Conservation (phyloP, 2,113 vertebrate genomes). For the Morone chrysops region DNA sequence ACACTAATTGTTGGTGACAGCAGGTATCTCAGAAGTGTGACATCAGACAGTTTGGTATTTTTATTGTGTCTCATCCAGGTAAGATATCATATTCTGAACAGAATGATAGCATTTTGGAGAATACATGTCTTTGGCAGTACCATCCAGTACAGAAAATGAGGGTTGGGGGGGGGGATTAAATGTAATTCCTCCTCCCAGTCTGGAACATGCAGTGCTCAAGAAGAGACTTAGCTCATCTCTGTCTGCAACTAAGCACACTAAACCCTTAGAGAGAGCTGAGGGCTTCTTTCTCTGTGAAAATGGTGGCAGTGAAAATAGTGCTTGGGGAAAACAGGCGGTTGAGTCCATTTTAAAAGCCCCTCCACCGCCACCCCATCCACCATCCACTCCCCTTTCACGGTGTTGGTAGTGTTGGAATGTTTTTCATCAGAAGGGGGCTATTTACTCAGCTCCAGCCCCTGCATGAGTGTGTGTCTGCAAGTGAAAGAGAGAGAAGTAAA, state of each 20-base stretch:
- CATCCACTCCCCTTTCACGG: constrained; percentile 60
- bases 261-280: constrained; percentile 56
- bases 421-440: constrained; percentile 79
- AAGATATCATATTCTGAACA: not conserved
- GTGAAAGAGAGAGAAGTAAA: constrained; percentile 55
- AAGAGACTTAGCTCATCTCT: constrained; percentile 44
- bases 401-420: constrained; percentile 73
- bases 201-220: constrained; percentile 40
- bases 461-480: constrained; percentile 62
- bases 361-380: constrained; percentile 43
- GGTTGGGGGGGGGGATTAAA: constrained; percentile 5
- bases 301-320: constrained; percentile 64
- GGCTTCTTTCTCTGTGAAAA: constrained; percentile 63
- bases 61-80: not conserved
- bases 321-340: constrained; percentile 53
- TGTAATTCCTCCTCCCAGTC: constrained; percentile 31
- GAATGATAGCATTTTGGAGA: not conserved
- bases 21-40: no score
- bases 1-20: not conserved
- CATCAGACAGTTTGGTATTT: not conserved
- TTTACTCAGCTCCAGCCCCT: constrained; percentile 70
- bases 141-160: not conserved
- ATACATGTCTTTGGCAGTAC: not conserved
- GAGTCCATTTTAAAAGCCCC: constrained; percentile 75
- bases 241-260: constrained; percentile 45